These are phyloP conservation scores for Lasioglossum marginatum DNA, from an alignment of 2,888 invertebrate genomes.

Conservation along the genomic window DNA sequence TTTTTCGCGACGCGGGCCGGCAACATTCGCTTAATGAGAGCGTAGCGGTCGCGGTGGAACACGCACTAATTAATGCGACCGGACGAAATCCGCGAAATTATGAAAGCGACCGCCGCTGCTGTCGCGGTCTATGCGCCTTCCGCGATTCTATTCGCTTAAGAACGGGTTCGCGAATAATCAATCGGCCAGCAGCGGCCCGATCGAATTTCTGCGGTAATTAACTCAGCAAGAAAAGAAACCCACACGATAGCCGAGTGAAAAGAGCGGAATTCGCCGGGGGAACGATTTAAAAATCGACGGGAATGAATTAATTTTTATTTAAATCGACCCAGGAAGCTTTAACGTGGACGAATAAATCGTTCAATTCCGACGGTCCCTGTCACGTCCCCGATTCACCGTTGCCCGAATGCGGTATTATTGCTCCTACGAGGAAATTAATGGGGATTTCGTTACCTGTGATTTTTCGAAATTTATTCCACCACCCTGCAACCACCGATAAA, in stretches of 20 bases:
- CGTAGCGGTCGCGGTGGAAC: background rate
- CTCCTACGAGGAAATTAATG: background rate
- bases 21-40: background rate
- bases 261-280: background rate
- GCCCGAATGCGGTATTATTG: background rate
- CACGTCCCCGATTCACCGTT: background rate
- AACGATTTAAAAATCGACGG: background rate
- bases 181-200: conserved; percentile 21
- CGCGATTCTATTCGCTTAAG: conserved; percentile 35
- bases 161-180: conserved; percentile 29
- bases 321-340: background rate
- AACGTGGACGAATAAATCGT: background rate
- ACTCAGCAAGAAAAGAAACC: background rate
- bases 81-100: conserved; percentile 47
- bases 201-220: conserved; percentile 54
- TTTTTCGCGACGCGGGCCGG: background rate
- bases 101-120: conserved; percentile 35
- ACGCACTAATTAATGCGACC: conserved; percentile 46
- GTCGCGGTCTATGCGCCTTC: conserved; percentile 9
- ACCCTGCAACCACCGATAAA: background rate
- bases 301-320: conserved; percentile 15
- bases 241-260: background rate
- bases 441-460: conserved; percentile 2
- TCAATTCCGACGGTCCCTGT: background rate
- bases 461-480: background rate